Percentiles rank a stretch among this genome's conserved stretches.
Conservation (phyloP, 2,888 invertebrate genomes). For the Dryadula phaetusa region DNA sequence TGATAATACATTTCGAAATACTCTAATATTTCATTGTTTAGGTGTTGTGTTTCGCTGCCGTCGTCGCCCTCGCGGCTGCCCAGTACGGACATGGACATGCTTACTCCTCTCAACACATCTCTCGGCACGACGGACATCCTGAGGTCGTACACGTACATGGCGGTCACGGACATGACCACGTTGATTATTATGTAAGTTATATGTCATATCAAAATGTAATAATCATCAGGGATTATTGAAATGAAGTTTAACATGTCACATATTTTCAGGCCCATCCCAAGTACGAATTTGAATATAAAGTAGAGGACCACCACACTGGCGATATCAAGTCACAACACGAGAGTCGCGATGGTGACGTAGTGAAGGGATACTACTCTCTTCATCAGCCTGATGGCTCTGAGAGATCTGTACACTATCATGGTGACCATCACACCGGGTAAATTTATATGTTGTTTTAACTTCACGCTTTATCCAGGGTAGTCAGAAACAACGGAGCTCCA, state of each 20-base stretch:
- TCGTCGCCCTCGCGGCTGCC: slow-evolving; percentile 49
- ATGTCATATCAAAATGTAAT: not conserved
- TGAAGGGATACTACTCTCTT: slow-evolving; percentile 55
- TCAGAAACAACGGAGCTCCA: no score
- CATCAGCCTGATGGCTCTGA: slow-evolving; percentile 55
- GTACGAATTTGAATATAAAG: slow-evolving; percentile 62
- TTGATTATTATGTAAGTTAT: slow-evolving; percentile 66
- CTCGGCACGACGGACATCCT: slow-evolving; percentile 51
- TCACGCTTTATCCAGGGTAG: no score
- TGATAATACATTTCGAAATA: no score
- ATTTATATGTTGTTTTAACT: slow-evolving; percentile 36
- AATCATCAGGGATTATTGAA: not conserved
- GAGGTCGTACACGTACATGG: slow-evolving; percentile 41
- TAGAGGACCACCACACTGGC: slow-evolving; percentile 56
- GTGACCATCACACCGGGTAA: slow-evolving; percentile 61
- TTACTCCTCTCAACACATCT: slow-evolving; percentile 53
- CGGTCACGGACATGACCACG: slow-evolving; percentile 32
- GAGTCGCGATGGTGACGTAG: slow-evolving; percentile 55
- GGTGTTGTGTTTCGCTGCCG: slow-evolving; percentile 32
- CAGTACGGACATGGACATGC: slow-evolving; percentile 50
- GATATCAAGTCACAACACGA: slow-evolving; percentile 58
- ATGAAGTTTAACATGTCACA: not conserved
- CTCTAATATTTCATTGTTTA: no score
- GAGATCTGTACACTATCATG: slow-evolving; percentile 54
- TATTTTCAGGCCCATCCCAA: slow-evolving; percentile 57